phyloP scores from a whole-genome alignment of 2,797 vertebrate species.

The Micropoecilia bifurca region DNA sequence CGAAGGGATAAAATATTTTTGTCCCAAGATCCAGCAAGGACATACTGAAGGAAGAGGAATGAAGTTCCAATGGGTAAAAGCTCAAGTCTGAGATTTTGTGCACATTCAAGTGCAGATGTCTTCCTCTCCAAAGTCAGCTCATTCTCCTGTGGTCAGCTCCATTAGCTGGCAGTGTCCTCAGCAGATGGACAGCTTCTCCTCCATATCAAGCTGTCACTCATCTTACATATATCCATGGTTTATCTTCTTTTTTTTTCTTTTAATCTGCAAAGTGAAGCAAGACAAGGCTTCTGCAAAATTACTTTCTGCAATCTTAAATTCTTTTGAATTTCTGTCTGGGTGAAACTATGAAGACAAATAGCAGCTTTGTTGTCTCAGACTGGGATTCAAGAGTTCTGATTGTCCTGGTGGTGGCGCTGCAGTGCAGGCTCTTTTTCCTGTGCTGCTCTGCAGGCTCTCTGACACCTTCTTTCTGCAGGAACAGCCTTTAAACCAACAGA shows the following conservation, averaged over 20 bases:
- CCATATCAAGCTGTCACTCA: not conserved
- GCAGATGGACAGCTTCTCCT: not conserved
- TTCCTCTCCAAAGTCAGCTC: not conserved
- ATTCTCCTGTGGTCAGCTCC: not conserved
- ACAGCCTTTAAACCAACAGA: slow-evolving; percentile 44
- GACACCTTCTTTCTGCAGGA: slow-evolving; percentile 30
- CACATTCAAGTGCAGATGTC: not conserved
- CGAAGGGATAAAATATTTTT: not conserved
- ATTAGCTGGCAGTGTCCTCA: not conserved
- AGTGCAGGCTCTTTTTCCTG: not conserved
- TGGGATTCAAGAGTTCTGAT: not conserved
- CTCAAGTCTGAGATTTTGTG: not conserved
- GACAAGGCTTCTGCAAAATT: not conserved
- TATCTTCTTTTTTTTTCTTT: not conserved
- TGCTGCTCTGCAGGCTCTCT: not conserved
- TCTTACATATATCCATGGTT: not conserved
- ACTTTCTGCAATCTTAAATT: not conserved
- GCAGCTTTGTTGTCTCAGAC: not conserved
- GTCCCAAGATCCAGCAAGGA: not conserved
- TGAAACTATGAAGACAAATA: not conserved
- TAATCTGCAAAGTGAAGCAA: not conserved
- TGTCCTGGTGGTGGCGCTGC: not conserved
- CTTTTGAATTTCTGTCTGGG: not conserved
- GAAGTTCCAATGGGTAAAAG: not conserved
- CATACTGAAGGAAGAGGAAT: not conserved